Conservation (phyloP, 2,888 invertebrate genomes). For the Lepidonotus clava region DNA sequence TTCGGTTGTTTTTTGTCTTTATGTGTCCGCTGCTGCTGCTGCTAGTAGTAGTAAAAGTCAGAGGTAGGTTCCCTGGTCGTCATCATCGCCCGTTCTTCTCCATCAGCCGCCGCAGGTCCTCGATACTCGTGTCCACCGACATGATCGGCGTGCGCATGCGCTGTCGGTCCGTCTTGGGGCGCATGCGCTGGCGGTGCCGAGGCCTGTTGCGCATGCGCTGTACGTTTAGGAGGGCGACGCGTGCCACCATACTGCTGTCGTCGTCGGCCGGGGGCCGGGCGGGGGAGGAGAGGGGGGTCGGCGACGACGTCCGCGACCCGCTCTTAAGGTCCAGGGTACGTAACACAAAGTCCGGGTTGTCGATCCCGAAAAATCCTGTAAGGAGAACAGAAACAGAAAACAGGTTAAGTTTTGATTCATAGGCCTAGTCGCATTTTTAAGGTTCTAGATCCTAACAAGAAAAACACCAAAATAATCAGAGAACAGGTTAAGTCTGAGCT, state of each 20-base stretch:
- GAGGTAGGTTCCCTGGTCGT: too few relatives aligned
- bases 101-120: neutral
- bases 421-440: too few relatives aligned
- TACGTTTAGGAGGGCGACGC: neutral
- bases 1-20: too few relatives aligned
- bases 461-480: too few relatives aligned
- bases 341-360: conserved; percentile 23
- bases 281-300: neutral
- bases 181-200: neutral
- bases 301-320: neutral
- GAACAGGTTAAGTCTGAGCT: too few relatives aligned
- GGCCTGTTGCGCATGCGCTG: conserved; percentile 9
- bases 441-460: too few relatives aligned
- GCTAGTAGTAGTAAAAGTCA: too few relatives aligned
- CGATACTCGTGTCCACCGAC: neutral
- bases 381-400: neutral
- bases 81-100: conserved; percentile 27
- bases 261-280: neutral
- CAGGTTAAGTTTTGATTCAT: too few relatives aligned
- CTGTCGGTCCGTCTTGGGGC: neutral
- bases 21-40: too few relatives aligned
- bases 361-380: conserved; percentile 13
- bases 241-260: neutral
- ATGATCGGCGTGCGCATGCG: neutral
- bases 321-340: conserved; percentile 10